These are phyloP conservation scores for Xestia ashworthii DNA, from an alignment of 2,888 invertebrate genomes.

Conservation along the genomic window DNA sequence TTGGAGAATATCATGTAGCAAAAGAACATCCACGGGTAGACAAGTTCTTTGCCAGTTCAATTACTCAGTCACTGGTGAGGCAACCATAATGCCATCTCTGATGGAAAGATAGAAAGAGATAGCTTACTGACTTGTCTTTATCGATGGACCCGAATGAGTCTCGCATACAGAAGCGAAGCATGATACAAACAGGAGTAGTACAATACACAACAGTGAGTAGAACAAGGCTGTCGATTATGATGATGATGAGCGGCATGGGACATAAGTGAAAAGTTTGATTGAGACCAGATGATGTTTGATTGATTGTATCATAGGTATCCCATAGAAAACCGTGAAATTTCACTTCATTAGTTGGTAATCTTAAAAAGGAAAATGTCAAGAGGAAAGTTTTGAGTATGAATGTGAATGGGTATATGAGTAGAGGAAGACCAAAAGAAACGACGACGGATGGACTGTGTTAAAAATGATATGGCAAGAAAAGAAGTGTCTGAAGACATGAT, in stretches of 20 bases:
- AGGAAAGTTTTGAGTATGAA: too few species aligned
- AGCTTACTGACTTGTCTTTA: background rate
- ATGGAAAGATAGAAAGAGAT: background rate
- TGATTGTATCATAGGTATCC: background rate
- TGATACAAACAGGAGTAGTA: background rate
- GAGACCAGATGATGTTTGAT: too few species aligned
- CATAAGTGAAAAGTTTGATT: background rate
- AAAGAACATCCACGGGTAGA: background rate
- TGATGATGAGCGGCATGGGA: background rate
- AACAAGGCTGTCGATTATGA: background rate
- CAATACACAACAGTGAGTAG: background rate
- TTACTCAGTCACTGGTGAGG: too few species aligned
- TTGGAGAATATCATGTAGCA: too few species aligned
- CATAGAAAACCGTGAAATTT: background rate
- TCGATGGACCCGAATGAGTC: background rate
- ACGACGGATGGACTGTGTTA: too few species aligned
- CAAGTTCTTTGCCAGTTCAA: background rate
- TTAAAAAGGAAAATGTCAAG: too few species aligned
- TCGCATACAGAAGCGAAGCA: too few species aligned
- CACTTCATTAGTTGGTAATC: background rate
- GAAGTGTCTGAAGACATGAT: too few species aligned
- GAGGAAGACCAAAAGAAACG: too few species aligned
- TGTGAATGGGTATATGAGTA: too few species aligned
- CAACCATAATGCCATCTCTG: background rate
- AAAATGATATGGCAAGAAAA: too few species aligned